phyloP scores from a whole-genome alignment of 2,113 vertebrate genomes.

The Corythoichthys haematopterus region DNA sequence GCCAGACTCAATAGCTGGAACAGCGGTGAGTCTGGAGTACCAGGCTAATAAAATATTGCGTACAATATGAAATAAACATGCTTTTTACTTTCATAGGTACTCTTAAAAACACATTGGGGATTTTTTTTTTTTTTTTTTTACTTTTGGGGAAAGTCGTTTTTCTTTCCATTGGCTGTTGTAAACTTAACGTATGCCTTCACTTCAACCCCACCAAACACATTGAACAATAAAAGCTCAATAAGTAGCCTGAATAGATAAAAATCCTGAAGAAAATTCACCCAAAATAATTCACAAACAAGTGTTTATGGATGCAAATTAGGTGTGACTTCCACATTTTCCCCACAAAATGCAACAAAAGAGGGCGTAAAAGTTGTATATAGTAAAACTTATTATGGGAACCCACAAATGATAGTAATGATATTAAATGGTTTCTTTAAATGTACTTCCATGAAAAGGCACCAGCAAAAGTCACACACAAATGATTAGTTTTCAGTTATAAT shows the following conservation, averaged over 20 bases:
- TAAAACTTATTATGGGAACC: not conserved
- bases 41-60: too few species aligned
- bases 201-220: not conserved
- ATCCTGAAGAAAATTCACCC: not conserved
- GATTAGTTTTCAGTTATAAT: constrained; percentile 46
- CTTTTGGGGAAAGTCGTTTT: not conserved
- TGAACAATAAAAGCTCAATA: not conserved
- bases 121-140: not conserved
- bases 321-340: not conserved
- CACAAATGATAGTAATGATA: not conserved
- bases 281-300: not conserved
- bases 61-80: too few species aligned
- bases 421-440: constrained; percentile 10
- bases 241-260: not conserved
- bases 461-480: constrained; percentile 39
- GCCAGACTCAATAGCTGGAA: too few species aligned
- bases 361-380: not conserved
- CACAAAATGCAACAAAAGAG: not conserved
- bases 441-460: constrained; percentile 25
- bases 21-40: too few species aligned
- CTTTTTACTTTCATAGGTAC: too few species aligned
- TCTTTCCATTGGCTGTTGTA: not conserved
- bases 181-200: not conserved
- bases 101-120: not conserved
- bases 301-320: not conserved